Evolutionary conservation across 2,888 invertebrate genomes (phyloP).

Genomic region (Polymixis lichenea): DNA sequence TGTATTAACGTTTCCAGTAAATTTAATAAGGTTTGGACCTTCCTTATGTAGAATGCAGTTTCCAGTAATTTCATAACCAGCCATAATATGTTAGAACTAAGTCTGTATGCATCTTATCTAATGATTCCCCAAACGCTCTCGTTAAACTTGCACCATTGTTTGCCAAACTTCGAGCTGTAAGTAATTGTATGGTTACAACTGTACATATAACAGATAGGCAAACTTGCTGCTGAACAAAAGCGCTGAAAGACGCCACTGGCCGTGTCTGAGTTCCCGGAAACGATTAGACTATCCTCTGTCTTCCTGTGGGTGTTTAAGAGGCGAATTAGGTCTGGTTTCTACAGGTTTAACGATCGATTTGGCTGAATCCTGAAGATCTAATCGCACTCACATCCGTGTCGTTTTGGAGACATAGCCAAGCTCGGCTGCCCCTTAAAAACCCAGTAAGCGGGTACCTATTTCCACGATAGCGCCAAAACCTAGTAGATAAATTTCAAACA

Average conservation of each 20-base stretch:
- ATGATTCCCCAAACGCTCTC: constrained; percentile 59
- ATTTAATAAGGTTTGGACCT: not conserved
- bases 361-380: not conserved
- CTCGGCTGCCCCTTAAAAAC: not conserved
- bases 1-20: not conserved
- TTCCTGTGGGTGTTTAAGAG: not conserved
- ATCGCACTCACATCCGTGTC: not conserved
- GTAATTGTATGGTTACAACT: constrained; percentile 42
- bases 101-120: constrained; percentile 56
- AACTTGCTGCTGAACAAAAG: constrained; percentile 33
- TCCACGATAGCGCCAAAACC: not conserved
- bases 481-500: not conserved
- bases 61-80: constrained; percentile 11
- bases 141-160: constrained; percentile 57
- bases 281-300: not conserved
- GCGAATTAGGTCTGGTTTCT: not conserved
- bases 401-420: not conserved
- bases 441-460: not conserved
- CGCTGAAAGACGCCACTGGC: not conserved
- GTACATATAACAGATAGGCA: constrained; percentile 26
- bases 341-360: not conserved
- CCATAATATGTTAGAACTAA: constrained; percentile 25
- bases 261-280: not conserved
- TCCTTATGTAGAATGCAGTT: constrained; percentile 9
- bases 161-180: constrained; percentile 44